phyloP scores from a whole-genome alignment of 2,797 vertebrate species.

The Lithobates sylvaticus region DNA sequence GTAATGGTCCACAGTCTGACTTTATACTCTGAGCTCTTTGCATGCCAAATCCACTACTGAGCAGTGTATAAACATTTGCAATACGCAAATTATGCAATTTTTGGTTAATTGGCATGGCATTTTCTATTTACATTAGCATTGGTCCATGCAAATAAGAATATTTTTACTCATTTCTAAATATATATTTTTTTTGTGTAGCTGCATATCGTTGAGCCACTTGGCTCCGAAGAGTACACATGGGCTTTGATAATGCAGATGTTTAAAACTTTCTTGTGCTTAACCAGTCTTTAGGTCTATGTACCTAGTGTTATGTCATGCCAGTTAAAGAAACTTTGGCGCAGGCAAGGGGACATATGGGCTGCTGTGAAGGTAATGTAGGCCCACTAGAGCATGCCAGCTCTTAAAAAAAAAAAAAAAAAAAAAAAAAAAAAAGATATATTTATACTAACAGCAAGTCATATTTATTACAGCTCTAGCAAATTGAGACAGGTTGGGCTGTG shows the following conservation, averaged over 20 bases:
- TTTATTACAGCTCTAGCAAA: slow-evolving; percentile 47
- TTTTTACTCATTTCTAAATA: neutral
- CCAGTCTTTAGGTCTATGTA: slow-evolving; percentile 59
- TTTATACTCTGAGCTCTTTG: neutral
- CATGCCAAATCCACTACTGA: neutral
- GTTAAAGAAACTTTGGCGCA: slow-evolving; percentile 55
- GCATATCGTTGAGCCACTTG: neutral
- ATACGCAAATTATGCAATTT: neutral
- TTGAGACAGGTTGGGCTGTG: slow-evolving; percentile 28
- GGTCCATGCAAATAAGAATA: neutral
- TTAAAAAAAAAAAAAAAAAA: slow-evolving; percentile 10
- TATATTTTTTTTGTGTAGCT: neutral
- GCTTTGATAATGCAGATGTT: slow-evolving; percentile 34
- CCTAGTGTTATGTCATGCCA: slow-evolving; percentile 55
- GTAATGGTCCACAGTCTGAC: slow-evolving; percentile 42
- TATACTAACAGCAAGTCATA: slow-evolving; percentile 34
- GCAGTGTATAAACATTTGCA: neutral
- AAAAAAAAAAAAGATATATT: too few species aligned
- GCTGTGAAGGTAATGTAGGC: slow-evolving; percentile 57
- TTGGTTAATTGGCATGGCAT: neutral
- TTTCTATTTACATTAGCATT: neutral
- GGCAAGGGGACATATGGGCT: slow-evolving; percentile 57
- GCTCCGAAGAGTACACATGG: neutral
- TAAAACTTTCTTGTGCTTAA: slow-evolving; percentile 57
- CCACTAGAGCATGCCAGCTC: slow-evolving; percentile 41